Evolutionary conservation across 2,888 invertebrate species (phyloP), one percentile per base, ranked within the genome.

Genomic region (Aporophyla nigra): DNA sequence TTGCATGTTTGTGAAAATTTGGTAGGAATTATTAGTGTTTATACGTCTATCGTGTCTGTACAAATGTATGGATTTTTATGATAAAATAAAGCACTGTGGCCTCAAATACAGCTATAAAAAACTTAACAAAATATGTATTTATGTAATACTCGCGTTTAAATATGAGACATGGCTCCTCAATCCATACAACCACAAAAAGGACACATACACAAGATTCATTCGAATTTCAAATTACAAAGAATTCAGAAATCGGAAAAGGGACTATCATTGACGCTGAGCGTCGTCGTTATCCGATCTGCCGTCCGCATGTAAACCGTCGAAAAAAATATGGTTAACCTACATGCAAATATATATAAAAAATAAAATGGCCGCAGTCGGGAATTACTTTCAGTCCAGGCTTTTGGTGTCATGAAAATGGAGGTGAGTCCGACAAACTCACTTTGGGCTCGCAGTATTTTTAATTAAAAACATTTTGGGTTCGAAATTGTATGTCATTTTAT

Each of bases 381-480:
- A 91, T 92, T 91, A 91, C 91, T 91, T 93, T 91, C 75, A 88
- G 87, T 80, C 81, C 83, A 80, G 80, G 86, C 83, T 91, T 92
- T 91, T 87, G 85, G 87, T 88, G 87, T 89, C 91, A 90, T 89
- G 88, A 90, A 91, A 92, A 90, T 91, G 83, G 89, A 89, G 86
- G 87, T 90, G 85, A 84, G 84, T 78, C 74, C 71, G 72, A 83
- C 87, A 88, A 90, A 90, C 90, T 90, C 88, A 90, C 89, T 91
- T 89, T 89, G 81, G 43, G 83, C 76, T 82, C 81, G 74, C 80
- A 87, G 91, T 89, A 89, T 92, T 93, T 93, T 93, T 93, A 92
- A 93, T 93, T 92, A 92, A 93, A 92, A 92, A 89, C 88, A 89
- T 88, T 91, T 90, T 85, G 79, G 81, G 86, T 85, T 88, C 87